Conservation (phyloP, 2,113 vertebrate genomes). For the Poeciliopsis occidentalis region DNA sequence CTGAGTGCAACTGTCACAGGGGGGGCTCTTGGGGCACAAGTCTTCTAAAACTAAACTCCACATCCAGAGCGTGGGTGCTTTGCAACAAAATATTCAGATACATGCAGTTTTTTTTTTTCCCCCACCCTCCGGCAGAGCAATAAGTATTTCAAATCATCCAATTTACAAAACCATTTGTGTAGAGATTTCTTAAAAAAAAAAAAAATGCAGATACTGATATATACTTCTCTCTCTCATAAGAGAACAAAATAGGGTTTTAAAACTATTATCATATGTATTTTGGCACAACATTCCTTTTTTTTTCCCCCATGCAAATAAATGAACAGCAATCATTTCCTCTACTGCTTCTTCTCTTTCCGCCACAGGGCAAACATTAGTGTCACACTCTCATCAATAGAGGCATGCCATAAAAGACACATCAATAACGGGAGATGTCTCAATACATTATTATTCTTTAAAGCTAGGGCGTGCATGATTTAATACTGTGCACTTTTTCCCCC, state of each 20-base stretch:
- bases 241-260: conserved; percentile 66
- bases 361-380: conserved; percentile 80
- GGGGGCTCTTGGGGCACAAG: conserved; percentile 59
- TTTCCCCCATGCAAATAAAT: conserved; percentile 71
- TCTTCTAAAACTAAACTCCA: conserved; percentile 52
- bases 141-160: conserved; percentile 52
- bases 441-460: conserved; percentile 80
- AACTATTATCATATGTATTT: conserved; percentile 62
- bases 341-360: conserved; percentile 60
- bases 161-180: conserved; percentile 51
- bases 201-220: conserved; percentile 53
- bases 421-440: conserved; percentile 70
- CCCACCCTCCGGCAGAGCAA: conserved; percentile 41
- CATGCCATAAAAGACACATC: conserved; percentile 80
- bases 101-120: conserved; percentile 18
- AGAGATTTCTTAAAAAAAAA: conserved; percentile 17
- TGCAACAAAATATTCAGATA: conserved; percentile 62
- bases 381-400: conserved; percentile 62
- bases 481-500: conserved; percentile 50
- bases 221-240: conserved; percentile 57
- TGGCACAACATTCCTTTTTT: conserved; percentile 38
- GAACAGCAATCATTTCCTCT: conserved; percentile 57
- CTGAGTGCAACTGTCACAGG: conserved; percentile 63
- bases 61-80: conserved; percentile 56
- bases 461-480: conserved; percentile 70